Percentiles rank a stretch among this genome's conserved stretches.
phyloP scores from a whole-genome alignment of 2,797 vertebrate species.

The Gadopsis bispinosus region DNA sequence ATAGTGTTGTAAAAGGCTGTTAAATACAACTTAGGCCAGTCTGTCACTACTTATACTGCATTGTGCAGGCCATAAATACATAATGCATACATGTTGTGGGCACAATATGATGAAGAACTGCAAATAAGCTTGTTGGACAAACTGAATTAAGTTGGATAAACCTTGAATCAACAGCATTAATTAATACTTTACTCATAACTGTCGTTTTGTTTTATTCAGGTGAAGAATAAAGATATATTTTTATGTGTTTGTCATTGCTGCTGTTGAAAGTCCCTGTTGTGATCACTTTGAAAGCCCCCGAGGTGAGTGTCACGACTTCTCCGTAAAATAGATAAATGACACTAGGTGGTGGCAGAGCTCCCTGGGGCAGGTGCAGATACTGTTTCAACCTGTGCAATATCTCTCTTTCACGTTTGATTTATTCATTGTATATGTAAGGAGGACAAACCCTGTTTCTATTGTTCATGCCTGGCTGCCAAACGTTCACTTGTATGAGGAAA shows the following conservation, averaged over 20 bases:
- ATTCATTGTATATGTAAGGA: conserved; percentile 22
- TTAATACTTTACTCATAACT: not conserved
- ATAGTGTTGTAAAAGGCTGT: conserved; percentile 1
- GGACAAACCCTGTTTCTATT: conserved; percentile 17
- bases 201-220: not conserved
- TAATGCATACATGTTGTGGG: not conserved
- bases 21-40: not conserved
- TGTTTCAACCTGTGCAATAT: conserved; percentile 58
- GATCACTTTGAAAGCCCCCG: conserved; percentile 31
- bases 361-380: conserved; percentile 48
- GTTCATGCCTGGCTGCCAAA: conserved; percentile 36
- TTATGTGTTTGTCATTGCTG: conserved; percentile 5
- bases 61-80: not conserved
- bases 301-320: conserved; percentile 43
- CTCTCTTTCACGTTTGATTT: conserved; percentile 58
- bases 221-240: conserved; percentile 1
- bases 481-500: not conserved
- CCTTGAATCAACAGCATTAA: not conserved
- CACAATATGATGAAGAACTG: not conserved
- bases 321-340: conserved; percentile 72
- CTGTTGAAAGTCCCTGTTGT: conserved; percentile 8
- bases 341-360: conserved; percentile 82
- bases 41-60: not conserved
- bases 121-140: not conserved
- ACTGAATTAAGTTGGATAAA: not conserved